Conservation (phyloP, 2,113 vertebrate species). For the Oreotragus oreotragus region DNA sequence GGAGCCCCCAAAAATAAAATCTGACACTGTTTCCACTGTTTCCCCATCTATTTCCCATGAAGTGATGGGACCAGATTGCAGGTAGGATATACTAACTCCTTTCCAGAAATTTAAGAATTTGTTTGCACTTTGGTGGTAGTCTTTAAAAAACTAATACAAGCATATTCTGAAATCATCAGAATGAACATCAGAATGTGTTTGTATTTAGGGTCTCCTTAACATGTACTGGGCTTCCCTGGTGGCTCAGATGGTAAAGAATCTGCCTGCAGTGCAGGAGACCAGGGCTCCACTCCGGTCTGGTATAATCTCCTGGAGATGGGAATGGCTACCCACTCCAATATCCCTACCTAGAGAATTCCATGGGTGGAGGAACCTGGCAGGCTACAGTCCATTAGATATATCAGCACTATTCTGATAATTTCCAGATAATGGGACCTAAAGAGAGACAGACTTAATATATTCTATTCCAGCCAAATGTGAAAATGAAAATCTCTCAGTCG, state of each 20-base stretch:
- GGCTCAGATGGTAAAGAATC: neutral
- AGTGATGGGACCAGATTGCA: neutral
- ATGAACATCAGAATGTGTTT: neutral
- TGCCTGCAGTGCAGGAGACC: neutral
- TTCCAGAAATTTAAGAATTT: neutral
- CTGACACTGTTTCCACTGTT: neutral
- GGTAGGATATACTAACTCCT: neutral
- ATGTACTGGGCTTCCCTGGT: neutral
- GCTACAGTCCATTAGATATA: neutral
- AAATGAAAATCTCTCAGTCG: neutral
- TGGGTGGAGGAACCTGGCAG: neutral
- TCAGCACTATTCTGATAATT: neutral
- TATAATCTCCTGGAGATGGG: neutral
- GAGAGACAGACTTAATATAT: neutral
- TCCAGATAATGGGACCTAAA: neutral
- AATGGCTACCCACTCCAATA: neutral
- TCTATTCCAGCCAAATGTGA: neutral
- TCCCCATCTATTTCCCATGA: too few relatives aligned
- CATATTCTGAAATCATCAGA: neutral
- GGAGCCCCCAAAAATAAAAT: too few relatives aligned
- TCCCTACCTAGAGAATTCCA: neutral
- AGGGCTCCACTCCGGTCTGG: neutral
- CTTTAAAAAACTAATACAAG: neutral
- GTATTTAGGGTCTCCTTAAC: neutral
- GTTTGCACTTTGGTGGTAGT: neutral